Conservation (phyloP, 2,113 vertebrate genomes). For the Galbula dea region DNA sequence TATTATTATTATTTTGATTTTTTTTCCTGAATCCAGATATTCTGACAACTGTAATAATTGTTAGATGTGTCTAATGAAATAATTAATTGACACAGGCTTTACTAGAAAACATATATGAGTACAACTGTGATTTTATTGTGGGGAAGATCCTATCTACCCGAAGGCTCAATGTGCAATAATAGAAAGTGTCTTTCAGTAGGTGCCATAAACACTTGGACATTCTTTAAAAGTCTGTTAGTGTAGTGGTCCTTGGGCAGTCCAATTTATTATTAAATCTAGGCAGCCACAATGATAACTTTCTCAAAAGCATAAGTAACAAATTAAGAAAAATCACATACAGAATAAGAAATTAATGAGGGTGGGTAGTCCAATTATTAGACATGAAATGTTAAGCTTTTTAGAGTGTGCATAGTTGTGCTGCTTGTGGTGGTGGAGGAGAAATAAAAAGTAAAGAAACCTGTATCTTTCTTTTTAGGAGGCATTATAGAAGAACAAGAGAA, state of each 20-base stretch:
- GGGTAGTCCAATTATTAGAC: not conserved
- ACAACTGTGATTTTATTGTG: not conserved
- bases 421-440: not conserved
- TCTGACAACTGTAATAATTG: not conserved
- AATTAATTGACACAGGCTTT: not conserved
- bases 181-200: not conserved
- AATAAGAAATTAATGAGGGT: not conserved
- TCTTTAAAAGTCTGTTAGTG: not conserved
- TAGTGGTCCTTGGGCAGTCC: not conserved
- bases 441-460: not conserved
- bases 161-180: not conserved
- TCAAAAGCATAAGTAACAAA: not conserved
- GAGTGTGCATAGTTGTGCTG: not conserved
- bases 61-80: not conserved
- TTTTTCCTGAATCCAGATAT: not conserved
- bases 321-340: not conserved
- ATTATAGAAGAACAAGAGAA: constrained; percentile 19
- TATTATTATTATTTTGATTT: not conserved
- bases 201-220: not conserved
- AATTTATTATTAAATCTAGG: not conserved
- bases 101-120: not conserved
- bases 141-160: not conserved
- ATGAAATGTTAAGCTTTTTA: not conserved
- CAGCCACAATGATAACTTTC: not conserved
- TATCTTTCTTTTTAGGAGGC: not conserved